Base-by-base conservation (phyloP, 37 sponge, comb jelly and placozoan species). In the Crambe crambe region DNA sequence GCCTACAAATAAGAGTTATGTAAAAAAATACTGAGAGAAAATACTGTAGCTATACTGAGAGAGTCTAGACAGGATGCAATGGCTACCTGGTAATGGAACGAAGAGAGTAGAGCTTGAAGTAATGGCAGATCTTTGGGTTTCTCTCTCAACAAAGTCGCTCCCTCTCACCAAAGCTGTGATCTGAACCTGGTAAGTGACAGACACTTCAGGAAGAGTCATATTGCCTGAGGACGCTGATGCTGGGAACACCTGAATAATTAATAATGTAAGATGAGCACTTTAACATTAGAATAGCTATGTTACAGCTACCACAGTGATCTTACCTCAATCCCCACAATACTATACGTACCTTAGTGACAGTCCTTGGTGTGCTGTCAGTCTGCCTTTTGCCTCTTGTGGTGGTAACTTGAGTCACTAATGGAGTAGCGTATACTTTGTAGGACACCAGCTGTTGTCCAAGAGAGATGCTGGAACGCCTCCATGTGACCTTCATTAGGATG, bases 51-150 rank as follows among this genome's bases (percentile, higher is more conserved):
- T n/a, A n/a, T n/a, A n/a, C n/a, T n/a, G n/a, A n/a, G n/a, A n/a
- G n/a, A n/a, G n/a, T n/a, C n/a, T n/a, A n/a, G n/a, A n/a, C n/a
- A n/a, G n/a, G n/a, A n/a, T n/a, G n/a, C n/a, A n/a, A n/a, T n/a
- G n/a, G n/a, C n/a, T n/a, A 82, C 83, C 75, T 37, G 44, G 83
- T 34, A 29, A 22, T 41, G 83, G 83, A 0, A 82, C 57, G 32
- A 66, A 73, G 20, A 82, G 8, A 15, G 66, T 74, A 10, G 83
- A 64, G 4, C 40, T 42, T 51, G 62, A 42, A 43, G 62, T 72
- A 20, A 82, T 17, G 1, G 8, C 54, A 43, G 83, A 82, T 2
- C 60, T 15, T 27, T 51, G 36, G 3, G 74, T 74, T 65, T 82
- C 75, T 60, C 62, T 82, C 6, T 26, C 10, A 1, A 18, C n/a